These are phyloP conservation scores for Adoxophyes honmai DNA, from an alignment of 1,140 invertebrate species.

Conservation along the genomic window DNA sequence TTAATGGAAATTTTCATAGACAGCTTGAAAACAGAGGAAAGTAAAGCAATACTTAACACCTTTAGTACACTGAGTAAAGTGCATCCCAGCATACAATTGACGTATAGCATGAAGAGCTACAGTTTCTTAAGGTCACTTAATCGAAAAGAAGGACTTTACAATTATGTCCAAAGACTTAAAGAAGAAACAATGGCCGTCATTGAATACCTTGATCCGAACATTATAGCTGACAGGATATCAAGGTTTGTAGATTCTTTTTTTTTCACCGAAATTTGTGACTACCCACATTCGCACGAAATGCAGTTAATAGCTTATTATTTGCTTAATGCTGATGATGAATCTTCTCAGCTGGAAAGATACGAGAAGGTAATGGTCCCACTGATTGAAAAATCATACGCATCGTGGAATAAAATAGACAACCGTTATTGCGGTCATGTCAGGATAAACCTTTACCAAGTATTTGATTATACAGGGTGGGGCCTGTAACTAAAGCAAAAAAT, in stretches of 20 bases:
- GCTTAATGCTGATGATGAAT: neutral
- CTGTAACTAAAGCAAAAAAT: neutral
- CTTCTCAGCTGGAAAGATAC: neutral
- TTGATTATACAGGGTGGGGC: neutral
- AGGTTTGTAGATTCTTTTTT: neutral
- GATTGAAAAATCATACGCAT: neutral
- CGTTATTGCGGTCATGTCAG: neutral
- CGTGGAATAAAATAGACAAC: neutral
- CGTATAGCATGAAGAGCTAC: slow-evolving; percentile 41
- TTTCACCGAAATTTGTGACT: neutral
- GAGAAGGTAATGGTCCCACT: neutral
- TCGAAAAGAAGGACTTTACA: slow-evolving; percentile 24
- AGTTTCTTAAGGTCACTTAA: slow-evolving; percentile 40
- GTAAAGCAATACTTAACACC: slow-evolving; percentile 37
- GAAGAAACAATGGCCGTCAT: neutral
- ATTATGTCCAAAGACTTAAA: slow-evolving; percentile 14
- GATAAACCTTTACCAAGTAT: neutral
- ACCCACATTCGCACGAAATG: neutral
- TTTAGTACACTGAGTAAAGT: slow-evolving; percentile 32
- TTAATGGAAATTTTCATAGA: slow-evolving; percentile 38
- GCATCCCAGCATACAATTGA: slow-evolving; percentile 28
- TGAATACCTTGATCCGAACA: neutral
- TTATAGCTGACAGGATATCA: neutral
- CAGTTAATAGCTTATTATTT: neutral
- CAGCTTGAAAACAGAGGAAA: slow-evolving; percentile 37